Base-by-base conservation (phyloP, 2,888 invertebrate species). In the Cryptophagus acutangulus region DNA sequence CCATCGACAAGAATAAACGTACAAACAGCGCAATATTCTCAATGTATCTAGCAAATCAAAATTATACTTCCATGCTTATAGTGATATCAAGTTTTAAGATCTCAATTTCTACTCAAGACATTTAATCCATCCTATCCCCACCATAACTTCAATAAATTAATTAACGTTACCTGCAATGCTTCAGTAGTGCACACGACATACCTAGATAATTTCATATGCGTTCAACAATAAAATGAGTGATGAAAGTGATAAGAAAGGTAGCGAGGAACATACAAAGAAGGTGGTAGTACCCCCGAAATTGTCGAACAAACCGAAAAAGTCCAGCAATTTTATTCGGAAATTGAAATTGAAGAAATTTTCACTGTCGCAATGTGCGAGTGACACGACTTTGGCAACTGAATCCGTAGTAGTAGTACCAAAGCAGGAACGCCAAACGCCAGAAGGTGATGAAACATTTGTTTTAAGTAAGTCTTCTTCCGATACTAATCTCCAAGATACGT, bases 391-490 rank as follows among this genome's bases (percentile, higher is more conserved):
- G 35, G 24, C 38, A 28, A 33, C 38, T 13, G 45, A 43, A 13
- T n/a, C 26, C 4, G 29, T 13, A 13, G 4, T 13, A 31, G 4
- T 16, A 31, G 6, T 16, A 9, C 5, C 31, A 16, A 31, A 15
- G 3, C 12, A 15, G 17, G 45, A 55, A 44, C 51, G 60, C 13
- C 58, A 56, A 45, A 61, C 59, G 10, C 61, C 63, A 4, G 62
- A 63, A 54, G 61, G 57, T 34, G 57, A 53, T 41, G 58, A 59
- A 41, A 38, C 25, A 33, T 54, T 57, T 31, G 46, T 49, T 36
- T 51, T 63, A 38, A 48, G 53, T 2, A 55, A 57, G 44, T 64
- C 64, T 4, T 59, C 58, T 6, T 65, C 66, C 2, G 65, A 64
- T 33, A 58, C 57, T 17, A 64, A 65, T 52, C 49, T 66, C 35